Evolutionary conservation across 2,797 vertebrate species (phyloP).

Genomic region (Lates japonicus): DNA sequence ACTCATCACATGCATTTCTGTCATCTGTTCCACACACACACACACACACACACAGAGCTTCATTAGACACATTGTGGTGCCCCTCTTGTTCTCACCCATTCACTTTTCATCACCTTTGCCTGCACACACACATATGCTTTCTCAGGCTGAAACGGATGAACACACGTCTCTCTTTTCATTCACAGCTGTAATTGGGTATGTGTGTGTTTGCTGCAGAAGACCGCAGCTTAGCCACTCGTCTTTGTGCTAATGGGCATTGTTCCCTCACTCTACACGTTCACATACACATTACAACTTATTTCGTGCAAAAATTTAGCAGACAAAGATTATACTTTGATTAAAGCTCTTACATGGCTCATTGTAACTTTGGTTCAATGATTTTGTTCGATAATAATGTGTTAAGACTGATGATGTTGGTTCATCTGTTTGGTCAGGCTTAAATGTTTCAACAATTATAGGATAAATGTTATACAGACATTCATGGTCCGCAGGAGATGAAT

Average conservation of each 20-base stretch:
- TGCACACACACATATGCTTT: neutral
- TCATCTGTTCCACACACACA: constrained; percentile 27
- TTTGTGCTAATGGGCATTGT: constrained; percentile 53
- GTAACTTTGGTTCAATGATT: constrained; percentile 10
- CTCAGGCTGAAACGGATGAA: constrained; percentile 41
- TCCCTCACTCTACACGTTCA: constrained; percentile 15
- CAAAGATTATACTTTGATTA: neutral
- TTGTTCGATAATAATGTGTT: neutral
- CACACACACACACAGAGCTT: constrained; percentile 37
- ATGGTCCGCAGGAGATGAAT: too few species aligned
- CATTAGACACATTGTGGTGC: constrained; percentile 59
- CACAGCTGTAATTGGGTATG: constrained; percentile 60
- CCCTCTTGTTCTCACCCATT: constrained; percentile 62
- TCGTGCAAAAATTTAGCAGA: neutral
- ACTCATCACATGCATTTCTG: constrained; percentile 48
- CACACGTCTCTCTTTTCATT: constrained; percentile 49
- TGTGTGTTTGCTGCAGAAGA: constrained; percentile 38
- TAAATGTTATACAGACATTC: neutral
- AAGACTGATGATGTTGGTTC: neutral
- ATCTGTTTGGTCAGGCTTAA: neutral
- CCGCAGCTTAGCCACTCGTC: constrained; percentile 63
- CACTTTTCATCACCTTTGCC: constrained; percentile 57
- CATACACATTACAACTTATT: neutral
- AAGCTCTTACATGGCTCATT: neutral
- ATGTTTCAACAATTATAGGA: neutral